Conservation (phyloP, 1,140 invertebrate species). For the Leptopilina clavipes region DNA sequence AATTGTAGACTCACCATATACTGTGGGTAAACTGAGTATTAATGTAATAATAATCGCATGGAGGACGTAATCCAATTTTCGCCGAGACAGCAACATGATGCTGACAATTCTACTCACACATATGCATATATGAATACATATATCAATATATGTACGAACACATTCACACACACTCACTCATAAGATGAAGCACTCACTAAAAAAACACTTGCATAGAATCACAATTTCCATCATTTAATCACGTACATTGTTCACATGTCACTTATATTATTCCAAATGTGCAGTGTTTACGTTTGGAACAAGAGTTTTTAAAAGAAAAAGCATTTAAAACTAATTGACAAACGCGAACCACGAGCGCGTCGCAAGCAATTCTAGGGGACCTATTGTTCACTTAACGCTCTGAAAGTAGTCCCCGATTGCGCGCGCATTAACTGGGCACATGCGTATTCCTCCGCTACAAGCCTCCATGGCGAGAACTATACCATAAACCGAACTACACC, state of each 20-base stretch:
- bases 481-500: not conserved
- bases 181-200: conserved; percentile 66
- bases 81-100: conserved; percentile 65
- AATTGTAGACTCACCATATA: conserved; percentile 61
- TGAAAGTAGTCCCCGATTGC: conserved; percentile 73
- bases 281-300: conserved; percentile 58
- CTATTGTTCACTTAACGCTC: conserved; percentile 74
- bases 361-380: conserved; percentile 72
- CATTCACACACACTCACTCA: conserved; percentile 58
- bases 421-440: conserved; percentile 67
- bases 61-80: conserved; percentile 70
- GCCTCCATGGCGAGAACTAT: not conserved
- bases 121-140: conserved; percentile 39
- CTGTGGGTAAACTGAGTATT: conserved; percentile 52
- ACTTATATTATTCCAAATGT: conserved; percentile 43
- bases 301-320: conserved; percentile 53
- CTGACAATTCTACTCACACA: conserved; percentile 64
- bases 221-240: conserved; percentile 65
- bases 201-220: conserved; percentile 49
- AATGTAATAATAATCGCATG: conserved; percentile 55
- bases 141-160: conserved; percentile 8
- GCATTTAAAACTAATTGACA: conserved; percentile 60
- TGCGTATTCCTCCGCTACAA: conserved; percentile 57
- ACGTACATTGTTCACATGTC: conserved; percentile 55
- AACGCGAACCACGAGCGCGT: conserved; percentile 67